Conservation (phyloP, 2,888 invertebrate species). For the Synanthedon andrenaeformis region DNA sequence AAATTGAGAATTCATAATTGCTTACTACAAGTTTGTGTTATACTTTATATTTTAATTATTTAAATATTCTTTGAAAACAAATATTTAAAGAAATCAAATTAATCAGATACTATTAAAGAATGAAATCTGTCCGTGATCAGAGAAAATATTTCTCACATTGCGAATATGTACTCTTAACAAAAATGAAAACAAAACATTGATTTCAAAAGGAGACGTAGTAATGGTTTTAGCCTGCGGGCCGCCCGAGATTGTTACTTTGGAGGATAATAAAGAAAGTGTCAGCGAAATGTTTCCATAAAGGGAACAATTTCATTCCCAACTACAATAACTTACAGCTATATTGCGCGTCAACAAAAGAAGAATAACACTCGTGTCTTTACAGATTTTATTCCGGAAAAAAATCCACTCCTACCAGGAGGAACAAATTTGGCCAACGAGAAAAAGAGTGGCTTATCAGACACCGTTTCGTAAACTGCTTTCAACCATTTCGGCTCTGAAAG, state of each 20-base stretch:
- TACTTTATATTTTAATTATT: no score
- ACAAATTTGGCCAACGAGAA: not conserved
- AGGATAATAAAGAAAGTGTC: not conserved
- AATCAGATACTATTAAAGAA: no score
- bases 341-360: conserved; percentile 6
- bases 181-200: not conserved
- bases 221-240: not conserved
- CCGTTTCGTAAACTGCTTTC: not conserved
- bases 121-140: no score
- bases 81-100: no score
- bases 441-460: not conserved
- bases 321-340: conserved; percentile 10
- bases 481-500: not conserved
- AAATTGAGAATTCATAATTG: no score
- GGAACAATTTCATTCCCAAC: conserved; percentile 8
- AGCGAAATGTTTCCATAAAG: conserved; percentile 3
- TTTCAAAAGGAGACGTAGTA: not conserved
- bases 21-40: no score
- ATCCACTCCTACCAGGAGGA: not conserved
- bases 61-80: no score
- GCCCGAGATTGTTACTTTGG: not conserved
- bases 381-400: not conserved
- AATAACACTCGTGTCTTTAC: conserved; percentile 3
- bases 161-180: not conserved
- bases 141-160: not conserved